A percentile compares a stretch with the other conserved stretches of the same genome.
phyloP scores from a whole-genome alignment of 2,888 invertebrate species.

The Clistopyga incitator region DNA sequence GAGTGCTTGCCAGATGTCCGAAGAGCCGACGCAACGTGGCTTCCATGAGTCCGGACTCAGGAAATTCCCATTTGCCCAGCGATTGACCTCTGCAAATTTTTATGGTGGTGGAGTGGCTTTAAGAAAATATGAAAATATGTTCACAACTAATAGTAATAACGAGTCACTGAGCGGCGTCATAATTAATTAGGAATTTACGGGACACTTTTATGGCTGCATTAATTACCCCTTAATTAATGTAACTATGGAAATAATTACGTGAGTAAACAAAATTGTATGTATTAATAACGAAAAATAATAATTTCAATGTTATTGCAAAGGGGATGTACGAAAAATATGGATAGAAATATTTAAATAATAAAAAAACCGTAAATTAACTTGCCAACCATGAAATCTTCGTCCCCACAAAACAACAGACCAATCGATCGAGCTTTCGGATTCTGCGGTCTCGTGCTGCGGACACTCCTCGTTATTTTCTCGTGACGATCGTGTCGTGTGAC shows the following conservation, averaged over 20 bases:
- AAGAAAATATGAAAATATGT: not conserved
- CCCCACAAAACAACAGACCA: not conserved
- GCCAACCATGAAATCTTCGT: not conserved
- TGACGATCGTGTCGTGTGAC: conserved; percentile 20
- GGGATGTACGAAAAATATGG: not conserved
- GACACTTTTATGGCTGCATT: no score
- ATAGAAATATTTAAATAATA: not conserved
- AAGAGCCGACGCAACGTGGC: conserved; percentile 25
- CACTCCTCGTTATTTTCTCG: conserved; percentile 29
- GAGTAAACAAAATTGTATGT: no score
- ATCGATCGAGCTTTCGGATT: conserved; percentile 12
- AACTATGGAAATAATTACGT: no score
- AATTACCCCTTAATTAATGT: no score
- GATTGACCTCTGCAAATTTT: conserved; percentile 48
- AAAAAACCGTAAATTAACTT: not conserved
- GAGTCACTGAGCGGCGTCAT: no score
- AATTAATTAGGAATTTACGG: no score
- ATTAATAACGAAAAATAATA: no score
- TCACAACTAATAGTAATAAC: not conserved
- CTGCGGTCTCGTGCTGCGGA: not conserved
- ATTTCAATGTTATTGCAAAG: no score
- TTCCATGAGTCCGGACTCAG: conserved; percentile 68
- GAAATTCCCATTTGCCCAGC: conserved; percentile 77
- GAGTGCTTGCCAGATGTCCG: conserved; percentile 80
- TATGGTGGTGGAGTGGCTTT: not conserved